These are phyloP conservation scores for Automeris io DNA, from an alignment of 2,888 invertebrate species.

Conservation along the genomic window DNA sequence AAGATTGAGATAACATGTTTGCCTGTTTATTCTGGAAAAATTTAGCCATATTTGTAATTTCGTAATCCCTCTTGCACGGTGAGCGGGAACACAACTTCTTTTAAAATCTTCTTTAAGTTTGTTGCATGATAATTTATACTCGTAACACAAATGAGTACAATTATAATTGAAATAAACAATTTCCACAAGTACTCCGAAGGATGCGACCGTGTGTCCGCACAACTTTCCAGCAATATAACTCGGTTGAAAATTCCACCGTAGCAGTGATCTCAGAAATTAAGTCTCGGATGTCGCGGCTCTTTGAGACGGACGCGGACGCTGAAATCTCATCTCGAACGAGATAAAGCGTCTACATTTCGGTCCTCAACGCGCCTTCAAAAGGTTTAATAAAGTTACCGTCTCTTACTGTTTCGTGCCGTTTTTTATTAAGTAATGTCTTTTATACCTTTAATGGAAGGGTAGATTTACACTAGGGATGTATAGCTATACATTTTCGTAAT, in stretches of 20 bases:
- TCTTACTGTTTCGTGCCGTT: not conserved
- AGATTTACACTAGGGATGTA: too few species aligned
- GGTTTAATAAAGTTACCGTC: conserved; percentile 9
- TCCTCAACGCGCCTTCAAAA: not conserved
- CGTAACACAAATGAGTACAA: not conserved
- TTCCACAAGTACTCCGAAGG: not conserved
- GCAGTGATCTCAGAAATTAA: conserved; percentile 5
- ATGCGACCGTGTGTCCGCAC: not conserved
- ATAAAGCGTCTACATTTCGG: conserved; percentile 4
- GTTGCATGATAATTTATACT: not conserved
- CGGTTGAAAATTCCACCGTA: conserved; percentile 2
- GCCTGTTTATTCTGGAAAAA: too few species aligned
- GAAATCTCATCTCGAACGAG: conserved; percentile 6
- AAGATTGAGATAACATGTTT: too few species aligned
- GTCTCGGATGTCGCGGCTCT: conserved; percentile 5
- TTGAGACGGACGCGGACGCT: conserved; percentile 4
- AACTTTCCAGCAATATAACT: conserved; percentile 6
- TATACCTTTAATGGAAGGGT: not conserved
- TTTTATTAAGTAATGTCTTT: not conserved
- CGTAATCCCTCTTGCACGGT: too few species aligned
- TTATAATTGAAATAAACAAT: not conserved
- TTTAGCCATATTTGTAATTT: too few species aligned
- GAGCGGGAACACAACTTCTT: not conserved
- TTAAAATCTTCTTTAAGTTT: not conserved
- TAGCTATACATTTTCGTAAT: too few species aligned